Base-by-base conservation (phyloP, 2,797 vertebrate species). In the Holocentrus rufus region DNA sequence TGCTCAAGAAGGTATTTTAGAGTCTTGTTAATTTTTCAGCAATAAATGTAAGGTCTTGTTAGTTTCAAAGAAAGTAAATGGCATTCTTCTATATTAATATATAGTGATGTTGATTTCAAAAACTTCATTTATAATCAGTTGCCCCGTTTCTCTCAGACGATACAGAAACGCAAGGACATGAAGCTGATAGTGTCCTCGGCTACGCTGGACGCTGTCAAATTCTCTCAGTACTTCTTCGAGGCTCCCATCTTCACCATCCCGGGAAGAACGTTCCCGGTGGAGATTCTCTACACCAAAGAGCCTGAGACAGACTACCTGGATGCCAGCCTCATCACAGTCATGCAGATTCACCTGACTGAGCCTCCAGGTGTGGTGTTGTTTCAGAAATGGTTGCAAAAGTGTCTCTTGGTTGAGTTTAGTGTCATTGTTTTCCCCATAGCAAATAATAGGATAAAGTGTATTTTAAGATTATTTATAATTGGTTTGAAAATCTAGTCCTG, bases 191-290 rank as follows among this genome's bases (percentile, higher is more conserved):
- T 96, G 72, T 96, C 96, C 0, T 97, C 96, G 1, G 96, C 96
- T 25, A 97, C 96, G 0, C 74, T 97, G 89, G 96, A 97, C 68
- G 96, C 96, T 1, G 96, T 96, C 42, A 96, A 96, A 52, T 97
- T 97, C 90, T 97, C 96, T 22, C 96, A 97, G 79, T 97, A 97
- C 83, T 97, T 97, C 90, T 96, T 96, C 0, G 96, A 96, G 79
- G 96, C 96, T 0, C 96, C 96, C 7, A 96, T 97, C 85, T 96
- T 97, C 83, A 96, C 96, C 53, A 96, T 97, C 73, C 95, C 96
- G 23, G 96, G 96, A 42, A 93, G 96, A 65, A 96, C 96, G 0
- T 96, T 96, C 52, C 96, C 96, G 4, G 96, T 97, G 34, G 96
- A 97, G 85, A 96, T 96, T 25, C 85, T 97, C 2, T 97, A 97